Evolutionary conservation across 2,797 vertebrate species (phyloP).

Genomic region (Macroramphosus scolopax): DNA sequence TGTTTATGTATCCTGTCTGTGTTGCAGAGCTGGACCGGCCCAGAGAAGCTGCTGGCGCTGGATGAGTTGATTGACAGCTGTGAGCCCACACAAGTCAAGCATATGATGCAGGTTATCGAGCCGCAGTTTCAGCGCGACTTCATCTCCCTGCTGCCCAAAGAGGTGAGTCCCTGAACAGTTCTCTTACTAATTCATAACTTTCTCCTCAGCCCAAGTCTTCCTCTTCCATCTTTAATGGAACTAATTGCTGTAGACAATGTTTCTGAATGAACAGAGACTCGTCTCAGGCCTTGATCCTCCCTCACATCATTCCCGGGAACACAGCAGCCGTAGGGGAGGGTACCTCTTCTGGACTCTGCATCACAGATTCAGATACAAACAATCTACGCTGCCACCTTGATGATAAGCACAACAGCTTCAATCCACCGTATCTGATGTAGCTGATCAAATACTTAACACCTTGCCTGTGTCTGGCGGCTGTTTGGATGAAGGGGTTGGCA

Average conservation of each 20-base stretch:
- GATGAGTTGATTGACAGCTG: conserved; percentile 99
- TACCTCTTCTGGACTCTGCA: conserved; percentile 27
- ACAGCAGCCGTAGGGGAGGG: conserved; percentile 21
- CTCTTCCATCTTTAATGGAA: conserved; percentile 1
- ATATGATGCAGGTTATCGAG: conserved; percentile 99
- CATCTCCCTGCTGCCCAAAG: conserved; percentile 99
- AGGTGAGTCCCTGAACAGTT: conserved; percentile 80
- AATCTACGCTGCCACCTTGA: conserved; percentile 38
- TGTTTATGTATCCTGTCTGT: conserved; percentile 29
- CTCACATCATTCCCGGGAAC: conserved; percentile 20
- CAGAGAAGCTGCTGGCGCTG: conserved; percentile 98
- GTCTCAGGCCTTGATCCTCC: too few species aligned
- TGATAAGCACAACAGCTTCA: conserved; percentile 41
- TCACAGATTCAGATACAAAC: conserved; percentile 51
- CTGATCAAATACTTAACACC: conserved; percentile 49
- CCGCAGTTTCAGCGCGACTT: conserved; percentile 99
- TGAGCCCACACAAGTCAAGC: conserved; percentile 99
- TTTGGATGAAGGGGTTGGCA: conserved; percentile 14
- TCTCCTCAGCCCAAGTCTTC: not conserved
- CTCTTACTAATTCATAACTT: not conserved
- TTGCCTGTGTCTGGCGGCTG: conserved; percentile 44
- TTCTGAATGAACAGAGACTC: conserved; percentile 23
- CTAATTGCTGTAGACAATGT: conserved; percentile 2
- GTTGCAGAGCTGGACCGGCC: conserved; percentile 96
- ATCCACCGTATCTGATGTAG: conserved; percentile 27